Base-by-base conservation (phyloP, 2,113 vertebrate species). In the Leiothrix lutea region DNA sequence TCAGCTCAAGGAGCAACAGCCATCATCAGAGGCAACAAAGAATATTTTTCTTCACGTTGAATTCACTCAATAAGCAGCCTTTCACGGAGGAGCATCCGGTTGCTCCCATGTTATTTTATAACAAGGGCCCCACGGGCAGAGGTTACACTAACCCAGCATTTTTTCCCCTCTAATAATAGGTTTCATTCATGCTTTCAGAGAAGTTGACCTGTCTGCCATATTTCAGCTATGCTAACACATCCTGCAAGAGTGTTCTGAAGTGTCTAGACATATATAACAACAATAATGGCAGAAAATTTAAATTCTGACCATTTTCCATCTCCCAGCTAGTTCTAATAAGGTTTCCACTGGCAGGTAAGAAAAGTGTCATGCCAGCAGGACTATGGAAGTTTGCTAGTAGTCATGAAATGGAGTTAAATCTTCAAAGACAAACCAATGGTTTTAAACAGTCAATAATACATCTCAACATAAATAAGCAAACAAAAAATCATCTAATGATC, bases 151-250 rank as follows among this genome's bases (percentile, higher is more conserved):
- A 88, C 58, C 31, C 75, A 66, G 75, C 17, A 65, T 65, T 90
- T 87, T 77, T 40, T 2, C 16, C 12, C 7, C 66, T 77, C 86
- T 80, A 92, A 90, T 88, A 94, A 78, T 45, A 88, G 56, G 56
- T 83, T 95, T 86, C 82, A 84, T 90, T 92, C 85, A 90, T 65
- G 38, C 71, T 82, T 80, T 45, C 82, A 86, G 74, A 82, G 45
- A 86, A 70, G 50, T 47, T 93, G 79, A 94, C 50, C 35, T 75
- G 60, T 40, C 74, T 54, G 42, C 70, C 2, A 5, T 88, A 90
- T 77, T 96, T 94, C 23, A 80, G 81, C 81, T 65, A 57, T 16
- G 62, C 50, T 90, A 82, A 88, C 38, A 53, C 42, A 45, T 72
- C n/a, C 53, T 88, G 79, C 21, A 88, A 72, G 61, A 80, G 42